A percentile compares a stretch with the other conserved stretches of the same genome.
phyloP scores from a whole-genome alignment of 2,113 vertebrate genomes.

The Colossoma macropomum region DNA sequence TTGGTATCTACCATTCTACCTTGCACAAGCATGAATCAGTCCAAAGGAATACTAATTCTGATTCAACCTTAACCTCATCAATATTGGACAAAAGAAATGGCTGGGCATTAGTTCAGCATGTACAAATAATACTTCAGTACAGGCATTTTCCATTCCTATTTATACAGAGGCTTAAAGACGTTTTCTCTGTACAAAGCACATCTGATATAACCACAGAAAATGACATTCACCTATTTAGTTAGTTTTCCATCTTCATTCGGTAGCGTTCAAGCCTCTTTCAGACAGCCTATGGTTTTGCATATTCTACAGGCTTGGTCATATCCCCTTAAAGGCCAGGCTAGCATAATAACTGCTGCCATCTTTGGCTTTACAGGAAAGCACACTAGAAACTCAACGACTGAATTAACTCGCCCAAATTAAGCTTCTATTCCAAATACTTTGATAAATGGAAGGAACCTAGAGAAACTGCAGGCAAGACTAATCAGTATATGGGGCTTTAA shows the following conservation, averaged over 20 bases:
- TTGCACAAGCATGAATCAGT: not conserved
- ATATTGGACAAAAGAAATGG: not conserved
- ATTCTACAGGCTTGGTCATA: not conserved
- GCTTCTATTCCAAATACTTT: slow-evolving; percentile 12
- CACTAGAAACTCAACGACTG: not conserved
- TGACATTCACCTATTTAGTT: no score
- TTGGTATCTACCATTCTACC: not conserved
- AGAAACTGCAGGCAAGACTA: not conserved
- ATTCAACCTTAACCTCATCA: not conserved
- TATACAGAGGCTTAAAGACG: not conserved
- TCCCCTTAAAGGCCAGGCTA: no score
- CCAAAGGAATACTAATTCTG: not conserved
- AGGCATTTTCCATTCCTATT: not conserved
- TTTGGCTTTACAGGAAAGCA: not conserved
- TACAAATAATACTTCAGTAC: not conserved
- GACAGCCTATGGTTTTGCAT: not conserved
- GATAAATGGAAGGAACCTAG: not conserved
- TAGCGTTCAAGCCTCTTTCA: not conserved
- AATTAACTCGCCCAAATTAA: not conserved
- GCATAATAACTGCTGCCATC: not conserved
- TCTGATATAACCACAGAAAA: not conserved
- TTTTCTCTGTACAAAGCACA: not conserved
- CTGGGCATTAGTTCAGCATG: not conserved
- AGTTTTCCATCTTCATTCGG: not conserved
- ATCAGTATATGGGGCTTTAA: not conserved